Conservation (phyloP, 2,888 invertebrate genomes). For the Eupithecia abbreviata region DNA sequence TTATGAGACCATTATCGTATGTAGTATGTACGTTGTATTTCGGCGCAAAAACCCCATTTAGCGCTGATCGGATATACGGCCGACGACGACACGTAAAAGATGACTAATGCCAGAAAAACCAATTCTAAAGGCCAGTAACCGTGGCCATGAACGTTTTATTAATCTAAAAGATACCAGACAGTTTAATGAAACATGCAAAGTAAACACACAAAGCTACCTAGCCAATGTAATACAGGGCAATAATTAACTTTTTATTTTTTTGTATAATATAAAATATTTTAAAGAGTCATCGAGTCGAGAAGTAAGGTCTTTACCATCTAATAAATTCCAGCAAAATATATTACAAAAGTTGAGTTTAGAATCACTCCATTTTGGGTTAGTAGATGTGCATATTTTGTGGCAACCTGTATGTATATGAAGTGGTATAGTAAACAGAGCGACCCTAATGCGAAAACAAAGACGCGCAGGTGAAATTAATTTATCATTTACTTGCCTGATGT, state of each 20-base stretch:
- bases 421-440: constrained; percentile 2
- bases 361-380: background rate
- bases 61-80: constrained; percentile 34
- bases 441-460: constrained; percentile 39
- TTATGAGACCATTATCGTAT: background rate
- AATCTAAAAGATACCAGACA: background rate
- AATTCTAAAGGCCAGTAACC: constrained; percentile 35
- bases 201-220: background rate
- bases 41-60: constrained; percentile 37
- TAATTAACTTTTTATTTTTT: background rate
- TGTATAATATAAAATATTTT: background rate
- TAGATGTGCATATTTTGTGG: constrained; percentile 4
- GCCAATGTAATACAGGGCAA: background rate
- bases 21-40: background rate
- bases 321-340: background rate
- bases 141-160: background rate
- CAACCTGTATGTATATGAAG: constrained; percentile 1
- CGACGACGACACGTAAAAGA: constrained; percentile 29
- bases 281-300: background rate
- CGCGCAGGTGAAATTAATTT: constrained; percentile 33
- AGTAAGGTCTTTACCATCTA: background rate
- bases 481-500: constrained; percentile 34
- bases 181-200: background rate
- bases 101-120: constrained; percentile 41
- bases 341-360: background rate